These are phyloP conservation scores for Tipula lateralis DNA, from an alignment of 2,888 invertebrate species.

Conservation along the genomic window DNA sequence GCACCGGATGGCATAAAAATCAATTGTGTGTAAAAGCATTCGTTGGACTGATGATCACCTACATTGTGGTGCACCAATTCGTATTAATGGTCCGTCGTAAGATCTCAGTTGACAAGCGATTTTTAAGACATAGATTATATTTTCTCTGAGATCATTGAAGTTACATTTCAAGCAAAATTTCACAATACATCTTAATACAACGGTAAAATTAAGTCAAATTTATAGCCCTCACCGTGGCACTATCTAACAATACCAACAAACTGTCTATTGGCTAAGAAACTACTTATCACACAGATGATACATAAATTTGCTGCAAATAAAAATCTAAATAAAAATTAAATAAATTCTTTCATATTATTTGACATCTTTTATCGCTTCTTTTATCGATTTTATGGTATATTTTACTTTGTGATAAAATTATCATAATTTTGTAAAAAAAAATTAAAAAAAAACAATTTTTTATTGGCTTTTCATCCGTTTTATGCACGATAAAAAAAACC, in stretches of 20 bases:
- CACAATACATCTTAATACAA: not conserved
- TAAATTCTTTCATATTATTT: not conserved
- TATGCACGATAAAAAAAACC: not conserved
- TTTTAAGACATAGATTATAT: too few species aligned
- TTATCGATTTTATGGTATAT: not conserved
- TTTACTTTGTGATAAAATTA: not conserved
- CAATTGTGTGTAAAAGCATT: too few species aligned
- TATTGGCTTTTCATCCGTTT: not conserved
- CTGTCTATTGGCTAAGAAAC: not conserved
- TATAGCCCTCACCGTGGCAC: not conserved
- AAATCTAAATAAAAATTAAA: conserved; percentile 1
- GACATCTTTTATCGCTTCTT: not conserved
- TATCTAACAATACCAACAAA: not conserved
- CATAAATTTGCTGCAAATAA: not conserved
- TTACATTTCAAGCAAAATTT: not conserved
- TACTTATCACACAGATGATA: not conserved
- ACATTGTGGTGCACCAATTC: too few species aligned
- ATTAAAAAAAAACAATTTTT: not conserved
- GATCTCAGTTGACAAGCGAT: too few species aligned
- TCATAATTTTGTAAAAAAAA: not conserved
- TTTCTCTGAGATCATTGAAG: too few species aligned
- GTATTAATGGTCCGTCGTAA: too few species aligned
- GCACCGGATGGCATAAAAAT: too few species aligned
- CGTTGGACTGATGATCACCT: too few species aligned
- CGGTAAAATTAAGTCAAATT: not conserved